These are phyloP conservation scores for Sepioteuthis lessoniana DNA, from an alignment of 2,888 invertebrate species.

Conservation along the genomic window DNA sequence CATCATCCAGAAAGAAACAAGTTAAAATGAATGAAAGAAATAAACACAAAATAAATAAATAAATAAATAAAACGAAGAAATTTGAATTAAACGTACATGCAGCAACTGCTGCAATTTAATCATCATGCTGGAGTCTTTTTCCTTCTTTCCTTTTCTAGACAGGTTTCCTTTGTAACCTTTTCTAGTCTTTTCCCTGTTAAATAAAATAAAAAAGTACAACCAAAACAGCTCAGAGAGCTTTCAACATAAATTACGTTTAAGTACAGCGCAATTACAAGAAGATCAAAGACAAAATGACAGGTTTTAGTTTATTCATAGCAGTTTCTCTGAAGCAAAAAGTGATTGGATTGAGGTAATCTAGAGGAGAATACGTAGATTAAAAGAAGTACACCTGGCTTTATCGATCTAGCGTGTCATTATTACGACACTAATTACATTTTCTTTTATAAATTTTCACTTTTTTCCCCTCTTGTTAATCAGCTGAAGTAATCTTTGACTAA, in stretches of 20 bases:
- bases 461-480: not conserved
- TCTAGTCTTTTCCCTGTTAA: not conserved
- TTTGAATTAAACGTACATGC: too few species aligned
- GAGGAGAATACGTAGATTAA: not conserved
- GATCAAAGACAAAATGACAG: not conserved
- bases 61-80: too few species aligned
- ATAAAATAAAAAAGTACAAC: not conserved
- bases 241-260: too few species aligned
- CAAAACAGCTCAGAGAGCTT: not conserved
- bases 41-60: too few species aligned
- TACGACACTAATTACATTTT: not conserved
- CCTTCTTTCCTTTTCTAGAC: not conserved
- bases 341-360: not conserved
- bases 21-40: too few species aligned
- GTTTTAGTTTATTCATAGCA: not conserved
- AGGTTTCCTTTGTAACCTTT: not conserved
- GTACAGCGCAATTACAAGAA: not conserved
- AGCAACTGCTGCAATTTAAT: too few species aligned
- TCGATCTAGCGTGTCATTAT: not conserved
- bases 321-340: not conserved
- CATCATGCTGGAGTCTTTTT: not conserved
- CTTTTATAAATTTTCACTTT: not conserved
- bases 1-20: too few species aligned
- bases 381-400: not conserved
- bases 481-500: not conserved